phyloP scores from a whole-genome alignment of 2,113 vertebrate genomes.

The Picathartes gymnocephalus region DNA sequence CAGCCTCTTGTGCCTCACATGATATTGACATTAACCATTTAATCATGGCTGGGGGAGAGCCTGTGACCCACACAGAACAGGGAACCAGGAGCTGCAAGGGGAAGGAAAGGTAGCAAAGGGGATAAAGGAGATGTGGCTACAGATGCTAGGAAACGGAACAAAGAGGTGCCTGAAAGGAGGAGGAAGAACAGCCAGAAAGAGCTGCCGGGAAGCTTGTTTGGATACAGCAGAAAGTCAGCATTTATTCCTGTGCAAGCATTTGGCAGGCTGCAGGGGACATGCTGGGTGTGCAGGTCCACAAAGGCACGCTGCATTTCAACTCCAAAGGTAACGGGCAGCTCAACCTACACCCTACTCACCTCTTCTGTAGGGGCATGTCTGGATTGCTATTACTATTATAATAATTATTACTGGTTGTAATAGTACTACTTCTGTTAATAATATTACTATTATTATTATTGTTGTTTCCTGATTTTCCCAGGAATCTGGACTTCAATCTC shows the following conservation, averaged over 20 bases:
- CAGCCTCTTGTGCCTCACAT: background rate
- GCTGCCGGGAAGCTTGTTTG: background rate
- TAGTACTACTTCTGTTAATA: background rate
- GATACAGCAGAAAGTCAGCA: background rate
- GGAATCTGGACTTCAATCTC: background rate
- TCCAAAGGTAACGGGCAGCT: background rate
- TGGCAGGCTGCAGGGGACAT: background rate
- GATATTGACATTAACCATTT: background rate
- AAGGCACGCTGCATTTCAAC: rapidly evolving
- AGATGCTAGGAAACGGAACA: background rate
- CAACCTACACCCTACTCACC: rapidly evolving
- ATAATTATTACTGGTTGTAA: background rate
- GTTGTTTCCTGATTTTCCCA: background rate
- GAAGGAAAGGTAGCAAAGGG: background rate
- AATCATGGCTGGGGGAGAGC: background rate
- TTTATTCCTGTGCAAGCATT: background rate
- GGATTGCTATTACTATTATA: background rate
- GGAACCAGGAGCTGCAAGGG: rapidly evolving
- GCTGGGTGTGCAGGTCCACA: rapidly evolving
- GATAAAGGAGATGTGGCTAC: background rate
- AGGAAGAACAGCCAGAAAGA: background rate
- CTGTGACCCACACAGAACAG: background rate
- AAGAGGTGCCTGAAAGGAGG: background rate
- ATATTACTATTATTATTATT: background rate
- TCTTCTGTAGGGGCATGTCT: background rate